phyloP scores from a whole-genome alignment of 2,113 vertebrate genomes.

The Columbina picui region DNA sequence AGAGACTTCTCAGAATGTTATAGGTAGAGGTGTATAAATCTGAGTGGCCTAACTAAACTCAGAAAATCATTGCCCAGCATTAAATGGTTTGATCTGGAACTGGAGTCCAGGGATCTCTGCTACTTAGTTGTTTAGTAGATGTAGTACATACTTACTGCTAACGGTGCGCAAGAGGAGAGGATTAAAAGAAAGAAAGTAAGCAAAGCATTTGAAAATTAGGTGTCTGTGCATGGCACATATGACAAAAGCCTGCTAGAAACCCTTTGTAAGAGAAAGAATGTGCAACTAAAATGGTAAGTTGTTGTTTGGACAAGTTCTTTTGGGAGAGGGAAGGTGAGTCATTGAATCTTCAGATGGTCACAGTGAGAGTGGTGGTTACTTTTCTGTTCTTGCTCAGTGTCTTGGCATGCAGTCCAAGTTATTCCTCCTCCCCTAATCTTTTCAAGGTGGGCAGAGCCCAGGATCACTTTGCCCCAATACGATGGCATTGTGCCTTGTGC shows the following conservation, averaged over 20 bases:
- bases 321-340: not conserved
- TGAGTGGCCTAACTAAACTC: not conserved
- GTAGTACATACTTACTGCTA: not conserved
- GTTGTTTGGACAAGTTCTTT: not conserved
- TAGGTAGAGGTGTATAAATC: not conserved
- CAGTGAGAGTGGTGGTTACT: not conserved
- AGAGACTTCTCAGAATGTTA: not conserved
- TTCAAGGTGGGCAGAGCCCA: not conserved
- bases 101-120: not conserved
- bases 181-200: not conserved
- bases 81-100: not conserved
- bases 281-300: not conserved
- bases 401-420: not conserved
- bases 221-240: fast-evolving
- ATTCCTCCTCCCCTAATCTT: not conserved
- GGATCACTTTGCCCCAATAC: not conserved
- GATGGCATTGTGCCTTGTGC: not conserved
- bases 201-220: not conserved
- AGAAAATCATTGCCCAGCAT: not conserved
- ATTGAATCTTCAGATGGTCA: not conserved
- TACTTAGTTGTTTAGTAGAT: not conserved
- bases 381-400: not conserved
- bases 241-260: not conserved
- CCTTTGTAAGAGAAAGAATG: not conserved
- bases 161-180: not conserved